Conservation (phyloP, 2,113 vertebrate species). For the Tetraodon nigroviridis region DNA sequence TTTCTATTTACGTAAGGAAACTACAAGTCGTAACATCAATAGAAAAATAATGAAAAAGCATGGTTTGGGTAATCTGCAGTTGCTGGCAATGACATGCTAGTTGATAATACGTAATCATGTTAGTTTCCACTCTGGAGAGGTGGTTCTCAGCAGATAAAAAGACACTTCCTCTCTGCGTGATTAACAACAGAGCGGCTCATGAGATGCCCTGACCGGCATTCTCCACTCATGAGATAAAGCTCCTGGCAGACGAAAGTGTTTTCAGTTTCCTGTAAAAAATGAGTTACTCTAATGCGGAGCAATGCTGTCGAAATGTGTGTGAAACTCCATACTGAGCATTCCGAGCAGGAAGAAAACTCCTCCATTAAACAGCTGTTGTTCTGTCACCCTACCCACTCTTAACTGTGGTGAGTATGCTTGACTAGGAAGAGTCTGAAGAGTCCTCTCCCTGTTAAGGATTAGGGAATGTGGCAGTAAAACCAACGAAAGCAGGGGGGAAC, state of each 20-base stretch:
- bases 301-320: constrained; percentile 14
- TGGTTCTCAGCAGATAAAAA: constrained; percentile 32
- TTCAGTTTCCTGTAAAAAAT: constrained; percentile 49
- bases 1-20: constrained; percentile 7
- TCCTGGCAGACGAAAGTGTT: constrained; percentile 25
- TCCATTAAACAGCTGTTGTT: constrained; percentile 4
- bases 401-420: constrained; percentile 21
- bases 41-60: background rate
- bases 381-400: constrained; percentile 22
- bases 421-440: constrained; percentile 29
- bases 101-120: constrained; percentile 14
- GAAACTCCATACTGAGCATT: constrained; percentile 23
- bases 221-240: constrained; percentile 42
- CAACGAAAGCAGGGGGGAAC: background rate
- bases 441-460: constrained; percentile 26
- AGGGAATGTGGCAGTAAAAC: background rate
- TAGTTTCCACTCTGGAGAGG: constrained; percentile 22
- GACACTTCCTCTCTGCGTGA: constrained; percentile 45
- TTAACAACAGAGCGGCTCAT: constrained; percentile 44
- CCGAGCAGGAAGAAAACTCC: constrained; percentile 35
- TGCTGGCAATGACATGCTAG: constrained; percentile 27
- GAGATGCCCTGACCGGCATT: constrained; percentile 37
- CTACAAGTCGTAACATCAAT: background rate
- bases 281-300: constrained; percentile 23
- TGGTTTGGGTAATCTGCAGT: constrained; percentile 14